Conservation (phyloP, 1,140 invertebrate species). For the Aphelenchoides avenae region DNA sequence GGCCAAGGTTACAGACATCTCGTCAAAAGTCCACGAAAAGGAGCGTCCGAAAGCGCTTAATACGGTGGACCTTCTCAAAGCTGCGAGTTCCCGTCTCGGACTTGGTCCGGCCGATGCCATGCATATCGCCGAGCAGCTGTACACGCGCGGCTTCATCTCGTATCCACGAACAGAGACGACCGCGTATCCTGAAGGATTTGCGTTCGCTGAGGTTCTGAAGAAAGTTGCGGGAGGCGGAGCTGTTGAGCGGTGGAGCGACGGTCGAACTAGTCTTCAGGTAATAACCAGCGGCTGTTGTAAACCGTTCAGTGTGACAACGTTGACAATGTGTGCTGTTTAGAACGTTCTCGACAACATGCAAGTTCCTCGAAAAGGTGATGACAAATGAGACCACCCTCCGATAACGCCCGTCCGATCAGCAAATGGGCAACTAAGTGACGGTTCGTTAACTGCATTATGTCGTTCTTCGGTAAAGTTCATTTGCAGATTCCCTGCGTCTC, state of each 20-base stretch:
- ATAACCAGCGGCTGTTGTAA: too few relatives aligned
- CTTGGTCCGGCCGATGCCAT: constrained; percentile 66
- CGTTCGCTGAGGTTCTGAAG: not conserved
- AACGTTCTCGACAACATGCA: constrained; percentile 41
- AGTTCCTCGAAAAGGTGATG: constrained; percentile 67
- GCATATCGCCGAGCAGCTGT: constrained; percentile 61
- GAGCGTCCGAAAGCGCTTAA: constrained; percentile 72
- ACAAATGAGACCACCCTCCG: constrained; percentile 96
- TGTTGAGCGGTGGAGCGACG: too few relatives aligned
- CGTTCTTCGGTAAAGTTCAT: not conserved
- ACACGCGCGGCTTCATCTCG: constrained; percentile 82
- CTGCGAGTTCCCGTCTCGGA: constrained; percentile 82
- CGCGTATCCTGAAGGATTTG: constrained; percentile 85
- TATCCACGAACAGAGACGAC: constrained; percentile 95
- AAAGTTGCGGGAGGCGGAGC: too few relatives aligned
- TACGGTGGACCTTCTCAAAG: constrained; percentile 80
- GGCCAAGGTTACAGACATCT: too few relatives aligned
- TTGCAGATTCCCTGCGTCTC: constrained; percentile 63
- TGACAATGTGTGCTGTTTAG: constrained; percentile 18
- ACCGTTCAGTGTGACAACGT: too few relatives aligned
- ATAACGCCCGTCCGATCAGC: constrained; percentile 87
- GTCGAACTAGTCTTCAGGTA: too few relatives aligned
- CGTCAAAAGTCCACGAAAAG: constrained; percentile 45
- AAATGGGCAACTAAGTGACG: constrained; percentile 69
- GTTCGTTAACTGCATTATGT: constrained; percentile 60